Evolutionary conservation across 1,140 invertebrate species (phyloP).

Genomic region (Agrypnia vestita): DNA sequence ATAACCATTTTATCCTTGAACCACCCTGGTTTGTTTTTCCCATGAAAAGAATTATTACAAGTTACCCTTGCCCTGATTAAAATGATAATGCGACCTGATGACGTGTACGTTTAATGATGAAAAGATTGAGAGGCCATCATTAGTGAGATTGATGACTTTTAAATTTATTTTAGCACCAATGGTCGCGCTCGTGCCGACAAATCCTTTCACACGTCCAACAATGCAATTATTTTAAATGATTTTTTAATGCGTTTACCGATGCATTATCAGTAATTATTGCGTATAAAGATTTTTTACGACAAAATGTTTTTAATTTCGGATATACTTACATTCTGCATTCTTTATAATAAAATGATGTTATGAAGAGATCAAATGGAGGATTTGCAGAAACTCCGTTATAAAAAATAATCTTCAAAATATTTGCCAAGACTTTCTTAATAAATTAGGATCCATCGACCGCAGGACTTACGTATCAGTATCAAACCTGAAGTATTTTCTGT

Average conservation of each 20-base stretch:
- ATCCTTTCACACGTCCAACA: slow-evolving; percentile 9
- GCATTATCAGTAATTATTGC: too few relatives aligned
- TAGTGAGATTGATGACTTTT: slow-evolving; percentile 45
- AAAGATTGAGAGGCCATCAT: slow-evolving; percentile 50
- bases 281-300: too few relatives aligned
- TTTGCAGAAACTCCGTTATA: too few relatives aligned
- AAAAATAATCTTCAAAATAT: too few relatives aligned
- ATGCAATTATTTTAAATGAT: slow-evolving; percentile 6
- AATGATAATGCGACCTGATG: slow-evolving; percentile 56
- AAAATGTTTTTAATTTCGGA: too few relatives aligned
- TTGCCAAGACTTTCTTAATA: too few relatives aligned
- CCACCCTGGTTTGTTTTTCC: slow-evolving; percentile 33
- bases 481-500: too few relatives aligned
- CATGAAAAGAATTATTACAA: slow-evolving; percentile 53
- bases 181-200: slow-evolving; percentile 1
- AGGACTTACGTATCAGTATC: too few relatives aligned
- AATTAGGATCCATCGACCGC: too few relatives aligned
- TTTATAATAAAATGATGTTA: too few relatives aligned
- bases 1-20: not conserved
- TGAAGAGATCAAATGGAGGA: too few relatives aligned
- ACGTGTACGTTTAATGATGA: slow-evolving; percentile 46
- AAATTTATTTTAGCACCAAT: not conserved
- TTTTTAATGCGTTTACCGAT: not conserved
- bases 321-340: too few relatives aligned
- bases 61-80: slow-evolving; percentile 29